Evolutionary conservation across 2,888 invertebrate genomes (phyloP).

Genomic region (Sussaba pulchella): DNA sequence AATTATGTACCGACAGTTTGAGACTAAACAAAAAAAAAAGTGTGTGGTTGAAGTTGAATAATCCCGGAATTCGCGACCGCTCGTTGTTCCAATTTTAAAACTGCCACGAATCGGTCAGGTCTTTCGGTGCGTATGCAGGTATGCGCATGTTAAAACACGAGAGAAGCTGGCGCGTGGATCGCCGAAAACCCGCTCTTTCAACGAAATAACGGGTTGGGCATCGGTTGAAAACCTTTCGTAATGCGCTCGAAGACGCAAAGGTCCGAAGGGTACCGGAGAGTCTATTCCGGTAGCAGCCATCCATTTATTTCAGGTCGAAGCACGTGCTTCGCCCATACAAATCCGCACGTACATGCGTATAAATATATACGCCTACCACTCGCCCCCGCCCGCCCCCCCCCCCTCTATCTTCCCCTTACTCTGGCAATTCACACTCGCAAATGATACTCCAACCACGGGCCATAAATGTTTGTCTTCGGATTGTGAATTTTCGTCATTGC

Average conservation of each 20-base stretch:
- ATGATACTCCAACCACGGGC: neutral
- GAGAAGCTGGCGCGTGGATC: neutral
- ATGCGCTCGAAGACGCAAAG: conserved; percentile 60
- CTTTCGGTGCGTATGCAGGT: neutral
- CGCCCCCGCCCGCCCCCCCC: neutral
- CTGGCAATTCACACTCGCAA: neutral
- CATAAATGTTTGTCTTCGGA: neutral
- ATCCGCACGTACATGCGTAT: conserved; percentile 27
- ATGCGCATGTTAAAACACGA: neutral
- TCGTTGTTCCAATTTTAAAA: conserved; percentile 11
- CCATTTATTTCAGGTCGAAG: conserved; percentile 66
- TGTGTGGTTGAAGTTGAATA: neutral
- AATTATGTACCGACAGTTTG: too few species aligned
- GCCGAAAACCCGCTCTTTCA: neutral
- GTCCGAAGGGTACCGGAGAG: conserved; percentile 64
- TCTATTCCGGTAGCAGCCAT: conserved; percentile 66
- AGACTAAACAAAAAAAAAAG: neutral
- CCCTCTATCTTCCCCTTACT: neutral
- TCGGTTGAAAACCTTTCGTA: conserved; percentile 58
- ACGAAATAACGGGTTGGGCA: conserved; percentile 34
- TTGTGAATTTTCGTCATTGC: neutral
- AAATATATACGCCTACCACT: conserved; percentile 29
- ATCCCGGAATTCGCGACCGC: neutral
- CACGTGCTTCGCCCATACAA: conserved; percentile 67
- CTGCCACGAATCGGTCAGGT: neutral